A percentile compares a stretch with the other conserved stretches of the same genome.
phyloP scores from a whole-genome alignment of 2,888 invertebrate genomes.

The Phaonia tiefii region DNA sequence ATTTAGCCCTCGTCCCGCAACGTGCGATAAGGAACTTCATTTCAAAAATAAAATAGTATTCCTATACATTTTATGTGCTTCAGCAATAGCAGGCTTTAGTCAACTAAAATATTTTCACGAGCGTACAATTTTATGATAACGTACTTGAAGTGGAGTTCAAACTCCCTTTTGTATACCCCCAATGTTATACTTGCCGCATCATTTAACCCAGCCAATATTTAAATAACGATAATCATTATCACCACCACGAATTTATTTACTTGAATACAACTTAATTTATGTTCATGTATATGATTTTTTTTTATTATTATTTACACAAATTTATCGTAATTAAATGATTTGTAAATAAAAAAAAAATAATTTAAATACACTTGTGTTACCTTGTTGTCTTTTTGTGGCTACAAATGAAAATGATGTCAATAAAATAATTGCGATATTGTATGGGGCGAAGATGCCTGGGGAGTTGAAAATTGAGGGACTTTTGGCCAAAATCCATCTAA shows the following conservation, averaged over 20 bases:
- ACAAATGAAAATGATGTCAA: too few species aligned
- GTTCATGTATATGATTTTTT: too few species aligned
- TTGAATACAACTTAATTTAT: neutral
- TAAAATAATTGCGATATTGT: too few species aligned
- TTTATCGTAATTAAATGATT: constrained; percentile 49
- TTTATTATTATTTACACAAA: neutral
- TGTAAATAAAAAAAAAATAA: constrained; percentile 44
- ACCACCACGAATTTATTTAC: neutral
- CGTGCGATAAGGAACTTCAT: too few species aligned
- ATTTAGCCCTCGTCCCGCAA: too few species aligned
- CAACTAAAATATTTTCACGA: too few species aligned
- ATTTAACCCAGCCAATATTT: constrained; percentile 58
- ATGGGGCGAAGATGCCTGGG: too few species aligned
- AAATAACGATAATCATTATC: constrained; percentile 42
- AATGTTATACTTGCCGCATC: constrained; percentile 41
- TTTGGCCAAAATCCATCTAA: neutral
- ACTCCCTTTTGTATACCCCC: neutral
- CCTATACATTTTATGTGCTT: too few species aligned
- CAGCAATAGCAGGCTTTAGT: too few species aligned
- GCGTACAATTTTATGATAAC: neutral
- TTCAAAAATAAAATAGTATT: too few species aligned
- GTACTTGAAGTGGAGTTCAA: neutral
- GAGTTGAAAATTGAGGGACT: neutral
- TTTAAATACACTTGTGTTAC: constrained; percentile 1
- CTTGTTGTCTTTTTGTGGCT: neutral